Evolutionary conservation across 2,113 vertebrate genomes (phyloP).

Genomic region (Pseudolaguvia tuberculata): DNA sequence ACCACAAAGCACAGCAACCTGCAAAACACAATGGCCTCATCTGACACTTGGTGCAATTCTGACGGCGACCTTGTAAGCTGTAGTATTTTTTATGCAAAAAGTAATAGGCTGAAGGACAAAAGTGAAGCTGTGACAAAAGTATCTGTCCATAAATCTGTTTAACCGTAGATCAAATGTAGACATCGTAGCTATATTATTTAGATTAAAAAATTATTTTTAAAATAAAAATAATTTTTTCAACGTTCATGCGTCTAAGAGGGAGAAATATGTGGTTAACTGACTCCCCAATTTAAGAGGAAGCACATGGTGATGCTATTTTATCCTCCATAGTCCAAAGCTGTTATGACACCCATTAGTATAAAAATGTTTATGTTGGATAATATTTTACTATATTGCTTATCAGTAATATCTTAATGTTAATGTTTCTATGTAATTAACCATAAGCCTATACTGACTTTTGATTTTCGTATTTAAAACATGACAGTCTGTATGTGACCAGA

Average conservation of each 20-base stretch:
- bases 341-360: no score
- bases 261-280: background rate
- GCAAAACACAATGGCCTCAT: background rate
- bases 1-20: slow-evolving; percentile 63
- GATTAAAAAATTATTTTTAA: no score
- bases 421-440: background rate
- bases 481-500: background rate
- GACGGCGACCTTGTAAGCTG: background rate
- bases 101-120: no score
- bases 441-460: background rate
- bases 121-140: background rate
- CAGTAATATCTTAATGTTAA: background rate
- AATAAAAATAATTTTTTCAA: no score
- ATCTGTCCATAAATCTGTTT: background rate
- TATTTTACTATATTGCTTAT: background rate
- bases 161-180: background rate
- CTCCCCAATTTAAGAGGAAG: background rate
- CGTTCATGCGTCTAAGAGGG: no score
- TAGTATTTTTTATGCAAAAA: background rate
- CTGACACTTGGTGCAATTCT: background rate
- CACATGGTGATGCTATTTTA: background rate
- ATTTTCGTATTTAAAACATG: background rate
- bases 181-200: no score
- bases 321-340: no score
- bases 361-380: background rate